These are phyloP conservation scores for Hirtodrosophila confusa DNA, from an alignment of 2,888 invertebrate species.

Conservation along the genomic window DNA sequence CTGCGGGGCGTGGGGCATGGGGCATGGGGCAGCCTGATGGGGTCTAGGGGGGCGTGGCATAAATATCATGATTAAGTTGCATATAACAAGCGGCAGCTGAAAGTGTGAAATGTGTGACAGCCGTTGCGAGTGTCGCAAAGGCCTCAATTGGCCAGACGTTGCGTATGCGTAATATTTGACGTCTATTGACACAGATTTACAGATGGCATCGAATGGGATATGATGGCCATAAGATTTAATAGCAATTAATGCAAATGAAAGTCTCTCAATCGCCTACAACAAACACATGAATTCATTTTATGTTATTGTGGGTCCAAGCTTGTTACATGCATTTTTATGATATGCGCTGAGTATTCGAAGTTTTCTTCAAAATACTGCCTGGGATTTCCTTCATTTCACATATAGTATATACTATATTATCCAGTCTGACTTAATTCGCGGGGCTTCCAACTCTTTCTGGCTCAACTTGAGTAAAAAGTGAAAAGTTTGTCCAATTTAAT, in stretches of 20 bases:
- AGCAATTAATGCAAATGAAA: constrained; percentile 30
- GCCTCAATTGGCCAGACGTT: background rate
- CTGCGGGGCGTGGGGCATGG: constrained; percentile 6
- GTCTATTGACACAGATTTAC: constrained; percentile 24
- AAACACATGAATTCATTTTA: no score
- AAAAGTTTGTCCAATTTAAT: no score
- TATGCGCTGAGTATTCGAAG: no score
- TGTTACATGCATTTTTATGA: no score
- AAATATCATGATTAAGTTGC: constrained; percentile 59
- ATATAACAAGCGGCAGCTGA: constrained; percentile 29
- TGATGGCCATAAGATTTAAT: constrained; percentile 4
- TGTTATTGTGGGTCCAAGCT: no score
- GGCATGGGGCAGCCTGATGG: background rate
- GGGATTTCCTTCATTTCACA: no score
- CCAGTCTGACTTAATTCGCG: no score
- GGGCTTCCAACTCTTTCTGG: no score
- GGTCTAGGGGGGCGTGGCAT: constrained; percentile 60
- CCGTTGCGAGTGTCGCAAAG: constrained; percentile 17
- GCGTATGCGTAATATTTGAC: constrained; percentile 52
- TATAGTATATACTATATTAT: no score
- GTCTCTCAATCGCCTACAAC: background rate
- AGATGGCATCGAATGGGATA: constrained; percentile 1
- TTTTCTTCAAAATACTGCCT: no score
- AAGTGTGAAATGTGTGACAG: constrained; percentile 45
- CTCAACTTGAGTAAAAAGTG: no score